Base-by-base conservation (phyloP, 2,113 vertebrate genomes). In the Paralichthys olivaceus region DNA sequence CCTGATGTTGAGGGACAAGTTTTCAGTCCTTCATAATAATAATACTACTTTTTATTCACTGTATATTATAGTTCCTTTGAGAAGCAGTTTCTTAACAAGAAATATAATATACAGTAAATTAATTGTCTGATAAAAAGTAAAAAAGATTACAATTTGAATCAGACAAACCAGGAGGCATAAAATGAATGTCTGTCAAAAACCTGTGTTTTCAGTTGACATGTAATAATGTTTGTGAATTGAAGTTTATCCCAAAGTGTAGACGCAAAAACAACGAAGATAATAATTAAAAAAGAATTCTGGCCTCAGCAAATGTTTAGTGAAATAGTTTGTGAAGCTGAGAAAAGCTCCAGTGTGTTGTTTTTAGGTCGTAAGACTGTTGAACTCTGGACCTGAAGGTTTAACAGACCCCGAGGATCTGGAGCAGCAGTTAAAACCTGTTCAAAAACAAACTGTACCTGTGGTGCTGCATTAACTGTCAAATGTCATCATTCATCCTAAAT, bases 311-410 rank as follows among this genome's bases (percentile, higher is more conserved):
- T 12, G 11, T 13, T 40, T 9, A 15, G 25, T 34, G 28, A 53
- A 47, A n/a, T 40, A 2, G 17, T 77, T 45, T 6, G 15, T 23
- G 61, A 2, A 23, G 53, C 4, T n/a, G 20, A 23, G 49, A 55
- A 28, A 32, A 54, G 32, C 23, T 71, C 9, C 32, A 5, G 7
- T 4, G 15, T 28, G 37, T 34, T 29, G 26, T 34, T 29, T 40
- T 68, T 47, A 15, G 29, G 34, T 57, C n/a, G 17, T 0, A 45
- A 53, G 20, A 15, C 9, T 25, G 32, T 26, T 80, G 49, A 56
- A 79, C 72, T 71, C 15, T 77, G 58, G 60, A 82, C 28, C 26
- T 43, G 22, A 12, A 69, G 25, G 9, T 3, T 59, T 7, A 43
- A 29, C 26, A 43, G 26, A 26, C 25, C 25, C 32, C 19, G 26